Base-by-base conservation (phyloP, 2,888 invertebrate genomes). In the Pyralis farinalis region DNA sequence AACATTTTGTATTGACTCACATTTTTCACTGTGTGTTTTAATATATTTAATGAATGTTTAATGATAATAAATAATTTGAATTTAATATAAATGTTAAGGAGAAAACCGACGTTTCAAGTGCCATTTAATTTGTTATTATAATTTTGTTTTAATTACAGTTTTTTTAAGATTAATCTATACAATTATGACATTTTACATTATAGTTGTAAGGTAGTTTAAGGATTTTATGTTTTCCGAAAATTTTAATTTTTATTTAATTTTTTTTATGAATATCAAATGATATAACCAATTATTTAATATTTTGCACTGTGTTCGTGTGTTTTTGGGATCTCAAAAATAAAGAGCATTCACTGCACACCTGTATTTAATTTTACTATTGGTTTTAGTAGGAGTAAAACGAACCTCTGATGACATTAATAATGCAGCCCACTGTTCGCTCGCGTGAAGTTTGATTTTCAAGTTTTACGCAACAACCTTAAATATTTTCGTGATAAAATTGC, bases 271-370 rank as follows among this genome's bases (percentile, higher is more conserved):
- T 46, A 46, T 37, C 48, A 52, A 56, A 53, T 53, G 43, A 54
- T 49, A 50, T 53, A 58, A 57, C 44, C 51, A 63, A 52, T n/a
- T n/a, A n/a, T 51, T 54, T 51, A 60, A 57, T 59, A 58, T 51
- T 63, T 65, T 78, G 79, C 84, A 83, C 83, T 61, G 77, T 83
- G 82, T 87, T 83, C 80, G 81, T 78, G 86, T 85, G 86, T 89
- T 88, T 88, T 89, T 88, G 88, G 82, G 87, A 88, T 89, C 87
- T 87, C 88, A 85, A 84, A 85, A 88, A 87, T 82, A 85, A 82
- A 83, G 76, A 74, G 68, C 81, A 79, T 75, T 77, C 71, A 74
- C 67, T 79, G 77, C 73, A 74, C 35, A 49, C 42, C 64, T 60
- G 58, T 51, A 47, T 59, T 61, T 34, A 3, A 16, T 16, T 16